Conservation (phyloP, 35 echinoderm and acorn worm species). For the Chiridota heheva region DNA sequence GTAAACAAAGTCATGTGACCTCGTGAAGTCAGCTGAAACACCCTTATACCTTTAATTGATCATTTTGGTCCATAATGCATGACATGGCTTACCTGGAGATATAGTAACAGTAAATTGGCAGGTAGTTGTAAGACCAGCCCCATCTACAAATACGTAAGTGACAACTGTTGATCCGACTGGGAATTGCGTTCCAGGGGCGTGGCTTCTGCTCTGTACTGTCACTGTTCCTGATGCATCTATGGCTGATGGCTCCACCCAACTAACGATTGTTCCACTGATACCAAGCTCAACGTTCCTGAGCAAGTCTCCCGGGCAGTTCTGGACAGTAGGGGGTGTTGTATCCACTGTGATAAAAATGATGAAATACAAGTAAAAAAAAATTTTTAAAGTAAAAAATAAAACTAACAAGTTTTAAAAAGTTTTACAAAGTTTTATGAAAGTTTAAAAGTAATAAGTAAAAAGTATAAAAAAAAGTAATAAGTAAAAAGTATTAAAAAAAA, state of each 20-base stretch:
- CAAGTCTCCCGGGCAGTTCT: not conserved
- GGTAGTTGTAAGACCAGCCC: not conserved
- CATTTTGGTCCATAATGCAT: no score
- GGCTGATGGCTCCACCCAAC: conserved; percentile 57
- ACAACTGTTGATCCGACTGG: not conserved
- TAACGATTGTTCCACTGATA: not conserved
- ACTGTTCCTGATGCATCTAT: conserved; percentile 33
- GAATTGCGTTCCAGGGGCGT: not conserved
- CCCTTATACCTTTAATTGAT: no score
- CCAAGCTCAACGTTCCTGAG: conserved; percentile 10
- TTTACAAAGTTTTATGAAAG: no score
- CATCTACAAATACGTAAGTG: conserved; percentile 11
- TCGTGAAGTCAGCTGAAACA: no score
- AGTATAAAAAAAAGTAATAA: no score
- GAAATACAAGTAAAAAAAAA: no score
- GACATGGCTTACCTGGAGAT: conserved; percentile 7
- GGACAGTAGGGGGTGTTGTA: conserved; percentile 17
- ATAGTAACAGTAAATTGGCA: conserved; percentile 17
- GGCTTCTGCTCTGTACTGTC: conserved; percentile 1
- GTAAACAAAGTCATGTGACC: no score
- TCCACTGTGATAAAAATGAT: conserved; percentile 62
- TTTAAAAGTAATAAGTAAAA: no score
- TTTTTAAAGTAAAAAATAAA: no score
- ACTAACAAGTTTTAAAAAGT: no score
- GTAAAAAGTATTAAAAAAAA: no score